Percentiles rank a stretch among this genome's conserved stretches.
phyloP scores from a whole-genome alignment of 1,140 invertebrate species.

The Drosophila paulistorum region DNA sequence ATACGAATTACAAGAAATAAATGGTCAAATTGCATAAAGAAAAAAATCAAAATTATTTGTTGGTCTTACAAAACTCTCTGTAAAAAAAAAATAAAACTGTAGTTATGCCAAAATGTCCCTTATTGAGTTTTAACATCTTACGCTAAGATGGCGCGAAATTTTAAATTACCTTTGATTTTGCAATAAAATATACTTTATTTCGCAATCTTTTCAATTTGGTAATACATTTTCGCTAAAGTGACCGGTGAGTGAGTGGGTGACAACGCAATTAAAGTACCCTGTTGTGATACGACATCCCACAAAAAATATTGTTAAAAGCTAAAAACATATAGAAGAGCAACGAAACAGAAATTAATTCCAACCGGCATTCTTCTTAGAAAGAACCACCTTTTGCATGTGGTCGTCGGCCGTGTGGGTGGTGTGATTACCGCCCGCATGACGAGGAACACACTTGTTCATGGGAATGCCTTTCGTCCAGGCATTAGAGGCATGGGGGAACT shows the following conservation, averaged over 20 bases:
- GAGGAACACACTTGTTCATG: conserved; percentile 86
- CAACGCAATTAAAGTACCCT: background rate
- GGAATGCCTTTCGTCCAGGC: conserved; percentile 59
- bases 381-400: conserved; percentile 81
- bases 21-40: too few species aligned
- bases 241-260: background rate
- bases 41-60: too few species aligned
- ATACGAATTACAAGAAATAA: too few species aligned
- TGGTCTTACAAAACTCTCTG: too few species aligned
- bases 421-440: conserved; percentile 89
- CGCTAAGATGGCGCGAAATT: too few species aligned
- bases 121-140: too few species aligned
- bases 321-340: conserved; percentile 9
- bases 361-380: conserved; percentile 59
- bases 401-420: conserved; percentile 88
- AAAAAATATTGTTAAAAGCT: conserved; percentile 4
- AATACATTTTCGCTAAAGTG: conserved; percentile 1
- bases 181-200: background rate
- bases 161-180: background rate
- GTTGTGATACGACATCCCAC: background rate
- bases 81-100: too few species aligned
- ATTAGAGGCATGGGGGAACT: conserved; percentile 61
- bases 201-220: conserved; percentile 18
- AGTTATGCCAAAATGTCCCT: too few species aligned
- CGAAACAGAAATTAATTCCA: conserved; percentile 40